Conservation (phyloP, 2,797 vertebrate species). For the Vultur gryphus region DNA sequence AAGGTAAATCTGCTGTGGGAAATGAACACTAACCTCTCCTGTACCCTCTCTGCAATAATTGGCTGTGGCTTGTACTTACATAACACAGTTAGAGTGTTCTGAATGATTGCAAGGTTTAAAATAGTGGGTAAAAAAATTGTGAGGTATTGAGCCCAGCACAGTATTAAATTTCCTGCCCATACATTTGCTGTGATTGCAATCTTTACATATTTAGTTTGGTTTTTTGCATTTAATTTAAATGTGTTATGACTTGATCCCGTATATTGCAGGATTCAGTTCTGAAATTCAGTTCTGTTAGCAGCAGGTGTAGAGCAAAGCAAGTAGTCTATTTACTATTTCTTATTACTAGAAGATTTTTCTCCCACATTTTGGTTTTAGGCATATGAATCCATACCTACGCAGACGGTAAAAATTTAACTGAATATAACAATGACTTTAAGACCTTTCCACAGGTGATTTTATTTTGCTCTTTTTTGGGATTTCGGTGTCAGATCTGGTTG, state of each 20-base stretch:
- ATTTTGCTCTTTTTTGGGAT: background rate
- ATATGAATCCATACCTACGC: background rate
- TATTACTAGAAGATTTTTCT: background rate
- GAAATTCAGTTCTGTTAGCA: background rate
- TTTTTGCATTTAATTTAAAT: background rate
- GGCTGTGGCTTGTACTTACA: background rate
- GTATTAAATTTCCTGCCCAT: background rate
- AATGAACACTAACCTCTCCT: background rate
- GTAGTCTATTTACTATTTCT: background rate
- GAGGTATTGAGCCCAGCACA: background rate
- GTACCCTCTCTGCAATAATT: background rate
- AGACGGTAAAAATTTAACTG: background rate
- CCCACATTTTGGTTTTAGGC: background rate
- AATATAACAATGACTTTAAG: background rate
- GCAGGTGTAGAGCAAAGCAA: background rate
- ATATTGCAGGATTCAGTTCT: background rate
- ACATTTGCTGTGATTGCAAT: background rate
- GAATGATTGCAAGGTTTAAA: background rate
- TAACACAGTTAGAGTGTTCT: background rate
- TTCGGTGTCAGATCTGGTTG: background rate
- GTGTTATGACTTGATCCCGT: background rate
- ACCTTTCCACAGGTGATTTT: background rate
- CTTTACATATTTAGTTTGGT: background rate
- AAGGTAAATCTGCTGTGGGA: constrained; percentile 72
- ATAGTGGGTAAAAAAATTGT: background rate